These are phyloP conservation scores for Hycleus cichorii DNA, from an alignment of 1,140 invertebrate genomes.

Conservation along the genomic window DNA sequence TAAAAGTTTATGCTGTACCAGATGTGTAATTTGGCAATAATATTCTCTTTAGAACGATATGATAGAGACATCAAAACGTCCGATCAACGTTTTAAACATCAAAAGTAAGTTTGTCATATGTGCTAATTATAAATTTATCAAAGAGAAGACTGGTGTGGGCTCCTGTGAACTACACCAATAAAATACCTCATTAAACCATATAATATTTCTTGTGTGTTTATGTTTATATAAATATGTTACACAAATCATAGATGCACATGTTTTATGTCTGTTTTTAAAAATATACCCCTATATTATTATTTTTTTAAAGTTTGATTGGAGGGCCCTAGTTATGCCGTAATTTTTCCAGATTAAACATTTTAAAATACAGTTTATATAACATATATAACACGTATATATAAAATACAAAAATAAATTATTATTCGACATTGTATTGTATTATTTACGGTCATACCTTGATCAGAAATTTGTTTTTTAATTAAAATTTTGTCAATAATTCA, in stretches of 20 bases:
- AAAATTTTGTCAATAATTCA: constrained; percentile 14
- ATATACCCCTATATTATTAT: neutral
- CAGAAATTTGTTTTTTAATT: constrained; percentile 15
- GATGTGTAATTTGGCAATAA: too few relatives aligned
- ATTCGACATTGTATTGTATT: neutral
- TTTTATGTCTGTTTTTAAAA: neutral
- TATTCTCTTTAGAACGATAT: too few relatives aligned
- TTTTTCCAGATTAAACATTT: neutral
- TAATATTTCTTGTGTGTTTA: constrained; percentile 4
- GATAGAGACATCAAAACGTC: too few relatives aligned
- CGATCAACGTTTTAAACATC: constrained; percentile 3
- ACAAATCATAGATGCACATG: constrained; percentile 5
- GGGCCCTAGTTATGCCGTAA: neutral
- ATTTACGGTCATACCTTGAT: constrained; percentile 8
- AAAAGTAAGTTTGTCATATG: constrained; percentile 17
- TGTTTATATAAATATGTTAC: too few relatives aligned
- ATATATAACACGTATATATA: neutral
- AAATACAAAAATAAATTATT: constrained; percentile 9
- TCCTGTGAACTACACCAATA: constrained; percentile 14
- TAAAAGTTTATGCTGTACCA: too few relatives aligned
- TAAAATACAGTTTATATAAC: neutral
- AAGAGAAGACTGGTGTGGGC: constrained; percentile 8
- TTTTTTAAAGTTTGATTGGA: neutral
- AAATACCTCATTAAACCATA: constrained; percentile 14
- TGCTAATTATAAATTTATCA: constrained; percentile 21